Evolutionary conservation across 2,888 invertebrate species (phyloP).

Genomic region (Tenthredo amoena): DNA sequence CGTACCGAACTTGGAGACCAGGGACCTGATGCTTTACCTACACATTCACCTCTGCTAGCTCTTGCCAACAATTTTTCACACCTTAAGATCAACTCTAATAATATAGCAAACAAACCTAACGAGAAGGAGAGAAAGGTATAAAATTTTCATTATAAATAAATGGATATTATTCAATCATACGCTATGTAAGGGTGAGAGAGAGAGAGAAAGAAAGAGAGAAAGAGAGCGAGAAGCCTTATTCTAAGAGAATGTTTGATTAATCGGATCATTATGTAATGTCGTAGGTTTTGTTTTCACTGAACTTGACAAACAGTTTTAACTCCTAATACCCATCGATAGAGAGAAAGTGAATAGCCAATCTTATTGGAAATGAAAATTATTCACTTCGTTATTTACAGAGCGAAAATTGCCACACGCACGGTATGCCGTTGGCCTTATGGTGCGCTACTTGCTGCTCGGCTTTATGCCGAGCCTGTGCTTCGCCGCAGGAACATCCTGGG

Average conservation of each 20-base stretch:
- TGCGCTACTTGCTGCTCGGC: constrained; percentile 84
- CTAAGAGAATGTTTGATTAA: constrained; percentile 64
- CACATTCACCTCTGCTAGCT: constrained; percentile 84
- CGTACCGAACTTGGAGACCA: constrained; percentile 85
- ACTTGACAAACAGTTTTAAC: constrained; percentile 12
- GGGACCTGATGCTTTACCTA: constrained; percentile 85
- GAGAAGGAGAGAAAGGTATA: constrained; percentile 78
- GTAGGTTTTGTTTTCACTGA: constrained; percentile 31
- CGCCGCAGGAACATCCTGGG: constrained; percentile 83
- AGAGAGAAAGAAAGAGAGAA: constrained; percentile 26
- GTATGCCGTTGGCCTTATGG: constrained; percentile 87
- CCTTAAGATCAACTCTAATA: constrained; percentile 80
- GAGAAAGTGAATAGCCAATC: not conserved
- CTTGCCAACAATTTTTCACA: constrained; percentile 84
- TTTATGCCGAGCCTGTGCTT: constrained; percentile 85
- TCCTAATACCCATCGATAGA: not conserved
- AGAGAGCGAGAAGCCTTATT: constrained; percentile 65
- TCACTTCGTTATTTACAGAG: constrained; percentile 67
- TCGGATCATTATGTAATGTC: constrained; percentile 66
- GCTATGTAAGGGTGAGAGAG: not conserved
- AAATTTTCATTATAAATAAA: not conserved
- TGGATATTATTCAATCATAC: not conserved
- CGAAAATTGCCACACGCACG: constrained; percentile 86
- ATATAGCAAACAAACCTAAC: constrained; percentile 76
- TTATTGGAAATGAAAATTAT: not conserved